phyloP scores from a whole-genome alignment of 1,140 invertebrate genomes.

The Eriocheir sinensis region DNA sequence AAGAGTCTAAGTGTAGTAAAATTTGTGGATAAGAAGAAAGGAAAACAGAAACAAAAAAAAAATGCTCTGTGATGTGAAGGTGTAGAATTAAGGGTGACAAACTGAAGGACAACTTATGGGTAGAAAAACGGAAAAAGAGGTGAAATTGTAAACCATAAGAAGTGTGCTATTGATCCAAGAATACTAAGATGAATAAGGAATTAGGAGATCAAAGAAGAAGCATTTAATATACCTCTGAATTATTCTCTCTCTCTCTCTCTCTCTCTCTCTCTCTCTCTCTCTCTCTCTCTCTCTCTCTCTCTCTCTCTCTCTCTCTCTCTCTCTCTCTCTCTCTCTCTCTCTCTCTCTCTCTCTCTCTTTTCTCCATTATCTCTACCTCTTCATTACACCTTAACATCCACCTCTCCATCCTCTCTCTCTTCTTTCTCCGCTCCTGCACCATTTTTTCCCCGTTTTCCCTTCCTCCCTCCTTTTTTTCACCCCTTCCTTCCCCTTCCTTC shows the following conservation, averaged over 20 bases:
- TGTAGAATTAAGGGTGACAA: too few species aligned
- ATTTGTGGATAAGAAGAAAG: too few species aligned
- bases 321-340: neutral
- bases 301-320: slow-evolving; percentile 1
- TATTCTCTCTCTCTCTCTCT: slow-evolving; percentile 40
- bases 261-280: slow-evolving; percentile 35
- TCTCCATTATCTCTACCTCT: neutral
- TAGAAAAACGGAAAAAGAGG: too few species aligned
- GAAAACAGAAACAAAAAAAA: neutral
- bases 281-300: slow-evolving; percentile 29
- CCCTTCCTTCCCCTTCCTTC: neutral
- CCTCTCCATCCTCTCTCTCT: neutral
- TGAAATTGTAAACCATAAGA: too few species aligned
- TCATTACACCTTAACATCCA: neutral
- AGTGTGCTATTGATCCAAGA: too few species aligned
- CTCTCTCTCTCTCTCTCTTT: neutral
- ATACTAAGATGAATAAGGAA: too few species aligned
- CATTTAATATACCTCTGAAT: too few species aligned
- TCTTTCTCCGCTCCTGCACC: neutral
- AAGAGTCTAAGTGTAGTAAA: too few species aligned
- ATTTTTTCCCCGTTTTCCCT: neutral
- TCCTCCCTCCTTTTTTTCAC: neutral
- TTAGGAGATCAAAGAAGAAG: too few species aligned
- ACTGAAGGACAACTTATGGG: too few species aligned
- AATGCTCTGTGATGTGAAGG: too few species aligned